Percentiles rank a stretch among this genome's conserved stretches.
These are phyloP conservation scores for Halictus rubicundus DNA, from an alignment of 1,140 invertebrate species.

Conservation along the genomic window DNA sequence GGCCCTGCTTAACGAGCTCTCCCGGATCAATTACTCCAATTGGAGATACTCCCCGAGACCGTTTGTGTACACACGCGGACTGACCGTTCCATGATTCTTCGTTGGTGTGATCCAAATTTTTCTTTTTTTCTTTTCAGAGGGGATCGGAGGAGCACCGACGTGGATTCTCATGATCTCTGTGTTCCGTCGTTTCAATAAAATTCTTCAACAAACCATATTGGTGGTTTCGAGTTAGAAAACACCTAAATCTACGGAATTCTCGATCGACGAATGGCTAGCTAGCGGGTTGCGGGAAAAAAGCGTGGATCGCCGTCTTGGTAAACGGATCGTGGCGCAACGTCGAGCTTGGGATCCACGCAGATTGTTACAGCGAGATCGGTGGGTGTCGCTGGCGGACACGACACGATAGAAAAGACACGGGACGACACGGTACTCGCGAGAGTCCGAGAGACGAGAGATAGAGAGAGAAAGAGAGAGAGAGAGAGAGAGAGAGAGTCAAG, in stretches of 20 bases:
- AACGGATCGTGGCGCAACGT: not conserved
- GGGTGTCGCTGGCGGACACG: conserved; percentile 22
- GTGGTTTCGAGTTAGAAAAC: too few relatives aligned
- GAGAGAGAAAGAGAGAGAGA: too few relatives aligned
- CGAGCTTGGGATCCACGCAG: not conserved
- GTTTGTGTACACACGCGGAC: not conserved
- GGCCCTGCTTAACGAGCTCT: not conserved
- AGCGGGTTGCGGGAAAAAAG: not conserved
- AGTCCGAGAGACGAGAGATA: not conserved
- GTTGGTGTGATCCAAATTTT: too few relatives aligned
- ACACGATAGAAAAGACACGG: not conserved
- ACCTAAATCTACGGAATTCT: too few relatives aligned
- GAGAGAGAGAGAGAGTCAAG: too few relatives aligned
- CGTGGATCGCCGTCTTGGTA: not conserved
- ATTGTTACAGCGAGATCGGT: conserved; percentile 3
- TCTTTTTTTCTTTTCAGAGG: too few relatives aligned
- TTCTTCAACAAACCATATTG: too few relatives aligned
- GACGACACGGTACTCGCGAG: not conserved
- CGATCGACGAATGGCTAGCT: too few relatives aligned
- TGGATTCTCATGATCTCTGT: too few relatives aligned
- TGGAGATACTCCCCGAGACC: not conserved
- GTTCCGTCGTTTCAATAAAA: too few relatives aligned
- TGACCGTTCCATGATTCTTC: not conserved
- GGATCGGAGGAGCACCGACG: too few relatives aligned
- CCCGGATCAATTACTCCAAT: conserved; percentile 1